Base-by-base conservation (phyloP, 64 coral and sea anemone genomes). In the Montipora cactus region DNA sequence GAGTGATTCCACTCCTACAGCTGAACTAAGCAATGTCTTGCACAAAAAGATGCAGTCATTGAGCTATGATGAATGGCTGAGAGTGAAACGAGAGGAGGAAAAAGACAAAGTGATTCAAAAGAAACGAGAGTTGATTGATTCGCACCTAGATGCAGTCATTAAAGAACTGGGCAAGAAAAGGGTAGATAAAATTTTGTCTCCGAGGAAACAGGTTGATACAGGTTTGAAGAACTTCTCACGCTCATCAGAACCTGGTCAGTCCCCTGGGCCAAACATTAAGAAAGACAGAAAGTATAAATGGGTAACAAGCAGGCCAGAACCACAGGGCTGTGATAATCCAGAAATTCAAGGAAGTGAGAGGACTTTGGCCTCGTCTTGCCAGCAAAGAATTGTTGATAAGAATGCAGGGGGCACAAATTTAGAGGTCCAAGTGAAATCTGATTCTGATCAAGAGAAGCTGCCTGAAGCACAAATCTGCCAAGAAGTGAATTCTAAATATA, bases 101-200 rank as follows among this genome's bases (percentile, higher is more conserved):
- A 97, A 92, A 23, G 87, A 97, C 4, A 75, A 28, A 37, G 37
- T 51, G 1, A 57, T 95, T 53, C 78, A 95, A 49, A 94, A 95
- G 75, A 92, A 90, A 70, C 81, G 61, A 79, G 96, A 95, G 21
- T 74, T 91, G 44, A 88, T 91, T 48, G 96, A 97, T 75, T 68
- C 89, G 55, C 96, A 97, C 47, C 91, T 97, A 64, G 93, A 92
- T 15, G 93, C 79, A 52, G 89, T 97, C 46, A 95, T 97, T 79
- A 87, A 75, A 79, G 88, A 97, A 45, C 84, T 97, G 47, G 96
- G 96, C 51, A 97, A 94, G 75, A 84, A 92, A 97, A 91, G 96
- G 79, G 93, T 97, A 8, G 87, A 88, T 74, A 94, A 74, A 78
- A 89, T 95, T 1, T 84, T 87, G 87, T 90, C 79, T 25, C 59